phyloP scores from a whole-genome alignment of 2,888 invertebrate species.

The Eubasilissa splendida region DNA sequence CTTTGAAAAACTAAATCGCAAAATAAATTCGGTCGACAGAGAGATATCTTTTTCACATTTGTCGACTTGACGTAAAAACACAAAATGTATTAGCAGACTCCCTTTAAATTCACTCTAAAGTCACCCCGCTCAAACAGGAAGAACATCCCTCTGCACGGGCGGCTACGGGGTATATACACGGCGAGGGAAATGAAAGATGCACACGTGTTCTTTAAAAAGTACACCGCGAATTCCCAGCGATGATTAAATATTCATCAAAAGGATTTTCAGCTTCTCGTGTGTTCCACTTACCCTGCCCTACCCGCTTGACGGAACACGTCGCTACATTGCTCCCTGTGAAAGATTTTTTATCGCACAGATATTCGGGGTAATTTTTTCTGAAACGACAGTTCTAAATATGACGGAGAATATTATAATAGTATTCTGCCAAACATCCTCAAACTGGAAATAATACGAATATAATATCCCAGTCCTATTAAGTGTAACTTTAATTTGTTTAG shows the following conservation, averaged over 20 bases:
- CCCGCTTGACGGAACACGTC: slow-evolving; percentile 1
- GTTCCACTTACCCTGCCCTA: not conserved
- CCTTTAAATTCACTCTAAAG: slow-evolving; percentile 23
- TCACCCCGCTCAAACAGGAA: slow-evolving; percentile 25
- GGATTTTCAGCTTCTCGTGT: slow-evolving; percentile 59
- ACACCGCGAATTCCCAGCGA: slow-evolving; percentile 61
- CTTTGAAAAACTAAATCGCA: not conserved
- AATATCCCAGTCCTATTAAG: no score
- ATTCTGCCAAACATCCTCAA: not conserved
- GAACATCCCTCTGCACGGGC: slow-evolving; percentile 64
- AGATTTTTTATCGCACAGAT: slow-evolving; percentile 4
- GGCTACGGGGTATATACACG: slow-evolving; percentile 59
- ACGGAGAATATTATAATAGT: slow-evolving; percentile 1
- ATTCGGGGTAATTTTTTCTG: not conserved
- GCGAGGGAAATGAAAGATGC: slow-evolving; percentile 54
- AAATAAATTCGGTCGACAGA: not conserved
- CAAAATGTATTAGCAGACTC: slow-evolving; percentile 29
- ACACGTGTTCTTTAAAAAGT: slow-evolving; percentile 49
- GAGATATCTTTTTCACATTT: not conserved
- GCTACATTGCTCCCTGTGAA: not conserved
- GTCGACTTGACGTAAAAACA: slow-evolving; percentile 19
- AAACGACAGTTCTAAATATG: not conserved
- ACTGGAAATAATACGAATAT: not conserved
- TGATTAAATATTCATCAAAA: slow-evolving; percentile 73
- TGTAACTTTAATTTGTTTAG: no score